Base-by-base conservation (phyloP, 2,113 vertebrate genomes). In the Mungos mungo region DNA sequence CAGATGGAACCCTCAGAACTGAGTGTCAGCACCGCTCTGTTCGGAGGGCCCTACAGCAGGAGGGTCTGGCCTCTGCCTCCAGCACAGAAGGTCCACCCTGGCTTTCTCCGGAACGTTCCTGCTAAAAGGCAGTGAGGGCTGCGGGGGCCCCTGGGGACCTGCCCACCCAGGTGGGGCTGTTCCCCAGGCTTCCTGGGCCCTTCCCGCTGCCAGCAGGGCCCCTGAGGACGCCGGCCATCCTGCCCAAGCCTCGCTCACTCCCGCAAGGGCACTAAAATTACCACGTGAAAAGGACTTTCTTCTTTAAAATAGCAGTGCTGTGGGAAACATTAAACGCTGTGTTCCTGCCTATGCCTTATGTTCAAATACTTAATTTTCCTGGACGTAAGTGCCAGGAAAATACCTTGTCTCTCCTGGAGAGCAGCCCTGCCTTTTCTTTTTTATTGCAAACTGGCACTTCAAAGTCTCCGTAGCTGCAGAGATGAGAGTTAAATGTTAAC, bases 11-110 rank as follows among this genome's bases (percentile, higher is more conserved):
- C 7, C 5, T 2, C 5, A 47, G 88, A 76, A 71, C 80, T 35
- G 38, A 79, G 14, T 8, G 74, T 71, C 54, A 95, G 87, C 74
- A 16, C 52, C 9, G 1, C n/a, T 27, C 25, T 4, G 33, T 68
- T 68, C 23, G 33, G 79, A 82, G 71, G 23, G 3, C 54, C 60
- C 65, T 13, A 27, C 63, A 33, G 60, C 84, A 12, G 1, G 1
- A 25, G 86, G 79, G 45, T 41, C 91, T 86, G 96, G 66, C 83
- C 88, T 93, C 89, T 10, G 74, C 72, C 86, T 69, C 25, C 65
- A 45, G 68, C 82, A 27, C 81, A 50, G 82, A 90, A 57, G 72
- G 88, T 4, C 72, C 84, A 21, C 86, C 52, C 87, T 82, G 96
- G 80, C 95, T 9, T 31, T 27, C 52, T 16, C 45, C 0, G 35